A percentile compares a stretch with the other conserved stretches of the same genome.
These are phyloP conservation scores for Anoura caudifer DNA, from an alignment of 2,113 vertebrate species.

Conservation along the genomic window DNA sequence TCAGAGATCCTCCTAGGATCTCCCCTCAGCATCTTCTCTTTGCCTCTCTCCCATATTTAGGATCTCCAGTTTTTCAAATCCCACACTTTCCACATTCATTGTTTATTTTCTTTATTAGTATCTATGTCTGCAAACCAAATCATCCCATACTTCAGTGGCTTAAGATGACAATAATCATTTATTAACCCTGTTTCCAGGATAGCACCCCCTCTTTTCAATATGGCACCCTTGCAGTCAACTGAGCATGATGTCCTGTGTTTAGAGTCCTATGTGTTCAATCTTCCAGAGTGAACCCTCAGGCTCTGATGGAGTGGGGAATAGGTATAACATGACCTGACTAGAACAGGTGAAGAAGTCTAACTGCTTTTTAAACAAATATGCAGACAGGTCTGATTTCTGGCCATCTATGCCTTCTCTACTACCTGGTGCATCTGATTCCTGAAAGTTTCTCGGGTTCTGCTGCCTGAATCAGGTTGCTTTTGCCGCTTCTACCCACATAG, in stretches of 20 bases:
- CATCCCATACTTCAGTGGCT: background rate
- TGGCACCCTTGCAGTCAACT: background rate
- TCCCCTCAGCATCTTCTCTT: background rate
- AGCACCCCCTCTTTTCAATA: background rate
- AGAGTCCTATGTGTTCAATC: background rate
- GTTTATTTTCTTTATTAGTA: background rate
- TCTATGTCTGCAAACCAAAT: background rate
- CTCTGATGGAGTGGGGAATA: background rate
- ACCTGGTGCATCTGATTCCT: background rate
- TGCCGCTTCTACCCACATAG: background rate
- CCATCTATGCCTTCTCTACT: background rate
- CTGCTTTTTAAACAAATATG: background rate
- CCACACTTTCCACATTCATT: background rate
- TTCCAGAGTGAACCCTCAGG: background rate
- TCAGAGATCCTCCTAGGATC: background rate
- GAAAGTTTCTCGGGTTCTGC: background rate
- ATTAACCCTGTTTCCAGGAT: background rate
- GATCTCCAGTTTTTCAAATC: background rate
- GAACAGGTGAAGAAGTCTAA: background rate
- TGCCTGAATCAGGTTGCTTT: background rate
- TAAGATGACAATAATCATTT: background rate
- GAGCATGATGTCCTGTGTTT: background rate
- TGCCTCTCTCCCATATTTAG: background rate
- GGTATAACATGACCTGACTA: background rate
- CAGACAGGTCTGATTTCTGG: background rate